Conservation (phyloP, 1,140 invertebrate genomes). For the Caerostris extrusa region DNA sequence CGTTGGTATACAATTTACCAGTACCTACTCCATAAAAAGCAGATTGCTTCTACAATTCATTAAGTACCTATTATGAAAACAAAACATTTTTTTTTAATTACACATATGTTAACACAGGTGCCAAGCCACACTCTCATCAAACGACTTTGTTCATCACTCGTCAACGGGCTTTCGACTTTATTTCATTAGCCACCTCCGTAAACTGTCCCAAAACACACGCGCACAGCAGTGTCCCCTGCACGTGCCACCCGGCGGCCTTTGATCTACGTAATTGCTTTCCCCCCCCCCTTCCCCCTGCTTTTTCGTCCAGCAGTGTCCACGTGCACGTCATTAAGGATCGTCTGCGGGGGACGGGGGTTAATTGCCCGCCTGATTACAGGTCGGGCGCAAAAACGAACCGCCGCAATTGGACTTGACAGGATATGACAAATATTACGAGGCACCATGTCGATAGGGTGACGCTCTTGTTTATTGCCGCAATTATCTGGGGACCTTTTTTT, state of each 20-base stretch:
- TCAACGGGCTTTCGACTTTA: too few species aligned
- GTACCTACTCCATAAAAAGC: too few species aligned
- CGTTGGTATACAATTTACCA: too few species aligned
- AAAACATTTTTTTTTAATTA: too few species aligned
- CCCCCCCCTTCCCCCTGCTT: not conserved
- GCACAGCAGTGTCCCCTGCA: not conserved
- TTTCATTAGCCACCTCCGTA: too few species aligned
- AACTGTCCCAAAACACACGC: too few species aligned
- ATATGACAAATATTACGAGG: constrained; percentile 34
- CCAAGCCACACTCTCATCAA: too few species aligned
- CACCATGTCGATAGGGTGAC: not conserved
- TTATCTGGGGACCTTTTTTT: not conserved
- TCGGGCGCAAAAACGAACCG: not conserved
- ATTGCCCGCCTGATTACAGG: constrained; percentile 30
- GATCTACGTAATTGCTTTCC: not conserved
- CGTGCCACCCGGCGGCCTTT: not conserved
- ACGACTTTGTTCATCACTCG: too few species aligned
- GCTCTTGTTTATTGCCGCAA: not conserved
- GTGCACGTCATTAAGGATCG: not conserved
- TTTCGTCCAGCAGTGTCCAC: not conserved
- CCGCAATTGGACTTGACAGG: constrained; percentile 14
- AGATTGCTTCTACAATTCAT: too few species aligned
- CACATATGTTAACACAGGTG: too few species aligned
- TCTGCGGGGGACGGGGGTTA: not conserved
- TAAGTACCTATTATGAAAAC: too few species aligned